Evolutionary conservation across 2,888 invertebrate species (phyloP), one percentile per base, ranked within the genome.

Genomic region (Eutolmus rufibarbis): DNA sequence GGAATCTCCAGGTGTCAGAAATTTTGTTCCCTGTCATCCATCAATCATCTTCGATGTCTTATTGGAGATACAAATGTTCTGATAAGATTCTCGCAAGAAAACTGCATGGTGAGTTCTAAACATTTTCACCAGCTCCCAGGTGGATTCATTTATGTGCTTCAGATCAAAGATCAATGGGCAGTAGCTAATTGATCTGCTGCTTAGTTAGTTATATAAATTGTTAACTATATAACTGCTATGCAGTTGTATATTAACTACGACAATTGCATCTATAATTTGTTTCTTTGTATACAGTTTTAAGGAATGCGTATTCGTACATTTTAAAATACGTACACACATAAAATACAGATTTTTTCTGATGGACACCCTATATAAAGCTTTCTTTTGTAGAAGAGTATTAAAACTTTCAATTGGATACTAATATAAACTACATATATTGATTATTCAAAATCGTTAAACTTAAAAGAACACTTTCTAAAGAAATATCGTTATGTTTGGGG

Each of bases 1-100:
- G 57, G 14, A 57, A 82, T 82, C 82, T 82, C 12, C 9, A 84
- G 84, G 84, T 84, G 84, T 66, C 84, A 84, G 66, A 84, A 84
- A 84, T 84, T 84, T 84, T 84, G 84, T 84, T 82, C 19, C 34
- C 57, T 82, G 82, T 82, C 82, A 82, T 82, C 66, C 84, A 84
- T 84, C 84, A 66, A 84, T 84, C 84, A 84, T 66, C 40, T 66
- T 82, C 37, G 56, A 56, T 82, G 19, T 82, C 37, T 57, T 82
- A 82, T 57, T 56, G 57, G 43, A 66, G 84, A 84, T 84, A 31
- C 56, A 74, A 66, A 66, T 66, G 28, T 40, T 84, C 66, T 84
- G 84, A 84, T 84, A 84, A 66, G 66, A 84, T 34, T 66, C 37
- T 43, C 43, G 78, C 37, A 46, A 78, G 78, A 78, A 78, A 78